phyloP scores from a whole-genome alignment of 2,797 vertebrate genomes.

The Tokudaia muenninki region DNA sequence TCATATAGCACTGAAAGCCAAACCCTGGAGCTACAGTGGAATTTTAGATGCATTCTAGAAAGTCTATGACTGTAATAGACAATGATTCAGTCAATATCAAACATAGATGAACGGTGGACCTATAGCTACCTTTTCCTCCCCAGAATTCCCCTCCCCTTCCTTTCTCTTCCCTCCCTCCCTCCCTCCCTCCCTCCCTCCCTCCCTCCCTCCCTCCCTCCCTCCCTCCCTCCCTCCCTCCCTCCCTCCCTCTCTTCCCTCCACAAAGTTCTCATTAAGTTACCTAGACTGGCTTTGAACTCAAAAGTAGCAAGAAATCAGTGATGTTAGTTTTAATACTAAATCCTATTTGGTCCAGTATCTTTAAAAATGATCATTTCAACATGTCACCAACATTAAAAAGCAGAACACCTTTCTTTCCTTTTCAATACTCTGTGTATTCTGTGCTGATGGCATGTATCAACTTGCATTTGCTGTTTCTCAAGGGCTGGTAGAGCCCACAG shows the following conservation, averaged over 20 bases:
- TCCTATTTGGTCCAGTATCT: not conserved
- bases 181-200: too few relatives aligned
- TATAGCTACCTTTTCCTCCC: not conserved
- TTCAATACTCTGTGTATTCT: not conserved
- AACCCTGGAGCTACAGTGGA: not conserved
- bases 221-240: too few relatives aligned
- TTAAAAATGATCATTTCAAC: not conserved
- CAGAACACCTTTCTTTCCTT: not conserved
- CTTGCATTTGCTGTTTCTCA: not conserved
- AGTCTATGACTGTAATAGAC: not conserved
- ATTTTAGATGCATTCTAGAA: not conserved
- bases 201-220: too few relatives aligned
- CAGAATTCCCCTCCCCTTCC: not conserved
- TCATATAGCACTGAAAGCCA: not conserved
- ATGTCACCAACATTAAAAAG: not conserved
- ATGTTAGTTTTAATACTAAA: constrained; percentile 19
- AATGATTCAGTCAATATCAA: constrained; percentile 27
- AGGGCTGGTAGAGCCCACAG: not conserved
- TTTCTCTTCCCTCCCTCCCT: too few relatives aligned
- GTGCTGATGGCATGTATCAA: not conserved
- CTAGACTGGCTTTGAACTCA: not conserved
- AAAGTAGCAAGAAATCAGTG: not conserved
- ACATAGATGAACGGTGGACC: not conserved
- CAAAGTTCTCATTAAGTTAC: not conserved
- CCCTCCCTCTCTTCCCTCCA: rapidly evolving